phyloP scores from a whole-genome alignment of 1,140 invertebrate species.

The Pseudomyrmex flavicornis region DNA sequence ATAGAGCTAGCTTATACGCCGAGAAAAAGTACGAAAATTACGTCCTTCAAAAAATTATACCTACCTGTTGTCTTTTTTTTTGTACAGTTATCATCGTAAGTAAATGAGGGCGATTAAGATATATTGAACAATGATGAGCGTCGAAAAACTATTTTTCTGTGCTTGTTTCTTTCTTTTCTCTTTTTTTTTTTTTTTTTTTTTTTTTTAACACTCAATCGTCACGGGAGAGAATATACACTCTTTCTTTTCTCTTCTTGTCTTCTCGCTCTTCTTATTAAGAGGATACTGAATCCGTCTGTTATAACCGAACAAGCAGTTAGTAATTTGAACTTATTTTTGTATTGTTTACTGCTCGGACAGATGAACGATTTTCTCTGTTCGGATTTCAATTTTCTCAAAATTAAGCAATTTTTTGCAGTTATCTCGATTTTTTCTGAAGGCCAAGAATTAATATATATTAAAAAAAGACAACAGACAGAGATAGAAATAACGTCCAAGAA shows the following conservation, averaged over 20 bases:
- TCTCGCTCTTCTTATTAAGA: background rate
- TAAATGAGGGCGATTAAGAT: conserved; percentile 20
- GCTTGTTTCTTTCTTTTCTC: background rate
- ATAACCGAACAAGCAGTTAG: too few species aligned
- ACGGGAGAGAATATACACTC: background rate
- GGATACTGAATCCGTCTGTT: too few species aligned
- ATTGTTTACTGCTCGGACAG: too few species aligned
- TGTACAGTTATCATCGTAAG: conserved; percentile 62
- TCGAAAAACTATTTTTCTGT: conserved; percentile 36
- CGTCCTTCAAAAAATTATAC: conserved; percentile 52
- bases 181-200: background rate
- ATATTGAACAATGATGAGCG: conserved; percentile 26
- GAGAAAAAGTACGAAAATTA: conserved; percentile 57
- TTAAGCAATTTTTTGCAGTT: too few species aligned
- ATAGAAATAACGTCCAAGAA: too few species aligned
- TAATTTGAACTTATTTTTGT: too few species aligned
- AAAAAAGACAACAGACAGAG: too few species aligned
- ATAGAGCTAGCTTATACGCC: conserved; percentile 19
- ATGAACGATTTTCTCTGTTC: too few species aligned
- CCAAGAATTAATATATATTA: too few species aligned
- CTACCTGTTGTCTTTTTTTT: conserved; percentile 51
- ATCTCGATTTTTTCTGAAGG: too few species aligned
- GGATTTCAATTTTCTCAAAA: too few species aligned
- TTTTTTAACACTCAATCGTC: background rate
- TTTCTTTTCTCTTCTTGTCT: background rate